Evolutionary conservation across 1,140 invertebrate genomes (phyloP).

Genomic region (Thaumatotibia leucotreta): DNA sequence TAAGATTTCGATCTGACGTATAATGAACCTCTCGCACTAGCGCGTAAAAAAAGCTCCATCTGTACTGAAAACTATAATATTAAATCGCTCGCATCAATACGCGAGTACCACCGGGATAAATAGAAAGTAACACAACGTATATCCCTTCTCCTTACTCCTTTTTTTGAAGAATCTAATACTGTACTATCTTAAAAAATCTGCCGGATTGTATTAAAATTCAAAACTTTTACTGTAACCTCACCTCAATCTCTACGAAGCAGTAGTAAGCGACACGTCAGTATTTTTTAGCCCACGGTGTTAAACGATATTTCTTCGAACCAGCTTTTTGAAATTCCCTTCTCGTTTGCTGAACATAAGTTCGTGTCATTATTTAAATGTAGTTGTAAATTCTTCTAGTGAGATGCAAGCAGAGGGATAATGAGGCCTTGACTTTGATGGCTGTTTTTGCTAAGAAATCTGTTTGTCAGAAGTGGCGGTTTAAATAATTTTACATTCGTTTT

Average conservation of each 20-base stretch:
- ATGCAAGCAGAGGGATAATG: background rate
- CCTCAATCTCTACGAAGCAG: background rate
- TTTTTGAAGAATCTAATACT: no score
- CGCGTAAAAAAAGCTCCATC: no score
- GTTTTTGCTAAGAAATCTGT: background rate
- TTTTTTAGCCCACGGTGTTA: slow-evolving; percentile 1
- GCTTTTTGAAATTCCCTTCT: background rate
- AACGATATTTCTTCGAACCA: background rate
- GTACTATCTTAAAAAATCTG: no score
- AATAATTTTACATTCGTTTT: no score
- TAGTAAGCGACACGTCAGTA: slow-evolving; percentile 1
- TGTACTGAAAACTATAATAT: no score
- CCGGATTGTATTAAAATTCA: no score
- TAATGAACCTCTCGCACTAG: no score
- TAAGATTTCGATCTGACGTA: no score
- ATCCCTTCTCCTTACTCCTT: no score
- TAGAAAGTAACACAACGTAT: no score
- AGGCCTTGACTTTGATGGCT: background rate
- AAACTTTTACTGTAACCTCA: background rate
- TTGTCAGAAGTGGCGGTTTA: background rate
- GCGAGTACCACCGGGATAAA: no score
- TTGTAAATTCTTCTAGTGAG: background rate
- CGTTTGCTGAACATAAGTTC: background rate
- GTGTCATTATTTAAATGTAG: background rate
- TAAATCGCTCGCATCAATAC: no score